A percentile compares a stretch with the other conserved stretches of the same genome.
phyloP scores from a whole-genome alignment of 2,113 vertebrate genomes.

The Sturnus vulgaris region DNA sequence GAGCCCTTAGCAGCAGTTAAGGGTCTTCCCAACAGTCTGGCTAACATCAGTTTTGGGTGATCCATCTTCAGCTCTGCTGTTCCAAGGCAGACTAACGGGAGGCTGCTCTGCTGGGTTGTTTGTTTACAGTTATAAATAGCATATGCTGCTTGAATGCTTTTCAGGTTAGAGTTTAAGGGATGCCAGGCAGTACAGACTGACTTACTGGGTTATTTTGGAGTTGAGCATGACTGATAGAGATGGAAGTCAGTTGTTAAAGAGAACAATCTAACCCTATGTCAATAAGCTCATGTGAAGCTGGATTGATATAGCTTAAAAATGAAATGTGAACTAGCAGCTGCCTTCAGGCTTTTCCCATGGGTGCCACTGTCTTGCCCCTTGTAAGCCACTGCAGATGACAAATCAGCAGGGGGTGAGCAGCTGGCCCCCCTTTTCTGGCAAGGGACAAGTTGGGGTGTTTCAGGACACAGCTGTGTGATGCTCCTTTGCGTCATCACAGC shows the following conservation, averaged over 20 bases:
- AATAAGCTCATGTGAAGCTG: background rate
- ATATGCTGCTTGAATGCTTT: background rate
- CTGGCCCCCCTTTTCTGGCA: background rate
- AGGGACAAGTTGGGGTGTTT: background rate
- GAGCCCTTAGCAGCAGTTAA: background rate
- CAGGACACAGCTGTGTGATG: background rate
- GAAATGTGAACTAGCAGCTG: background rate
- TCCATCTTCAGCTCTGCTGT: background rate
- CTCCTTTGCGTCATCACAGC: background rate
- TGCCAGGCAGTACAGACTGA: background rate
- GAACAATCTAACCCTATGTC: fast-evolving
- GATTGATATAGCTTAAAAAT: background rate
- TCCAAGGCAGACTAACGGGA: background rate
- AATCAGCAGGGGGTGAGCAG: background rate
- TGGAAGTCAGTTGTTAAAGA: background rate
- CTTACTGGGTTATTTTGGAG: background rate
- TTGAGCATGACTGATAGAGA: background rate
- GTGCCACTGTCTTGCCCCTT: background rate
- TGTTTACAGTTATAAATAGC: background rate
- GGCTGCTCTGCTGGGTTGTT: background rate
- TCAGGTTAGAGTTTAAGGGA: background rate
- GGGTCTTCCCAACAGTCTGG: background rate
- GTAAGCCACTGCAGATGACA: background rate
- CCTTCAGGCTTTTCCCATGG: background rate
- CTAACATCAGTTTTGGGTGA: background rate